Conservation (phyloP, 2,113 vertebrate genomes). For the Oostethus manadensis region DNA sequence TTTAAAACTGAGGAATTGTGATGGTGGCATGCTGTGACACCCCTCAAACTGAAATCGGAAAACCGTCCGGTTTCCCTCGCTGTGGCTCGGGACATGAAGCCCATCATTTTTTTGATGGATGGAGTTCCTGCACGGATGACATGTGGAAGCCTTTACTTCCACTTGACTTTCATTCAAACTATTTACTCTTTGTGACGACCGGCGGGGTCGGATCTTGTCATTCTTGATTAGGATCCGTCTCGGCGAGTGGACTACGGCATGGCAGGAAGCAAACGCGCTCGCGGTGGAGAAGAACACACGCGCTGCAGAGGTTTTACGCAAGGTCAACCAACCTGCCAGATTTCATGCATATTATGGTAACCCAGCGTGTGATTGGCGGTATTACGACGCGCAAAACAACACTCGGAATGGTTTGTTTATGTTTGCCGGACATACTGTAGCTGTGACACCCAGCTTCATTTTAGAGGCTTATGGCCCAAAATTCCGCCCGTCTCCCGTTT, state of each 20-base stretch:
- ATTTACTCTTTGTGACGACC: constrained; percentile 48
- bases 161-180: constrained; percentile 74
- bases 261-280: background rate
- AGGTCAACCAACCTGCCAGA: constrained; percentile 32
- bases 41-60: too few species aligned
- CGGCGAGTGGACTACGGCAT: constrained; percentile 28
- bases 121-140: constrained; percentile 75
- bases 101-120: constrained; percentile 67
- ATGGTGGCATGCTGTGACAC: too few species aligned
- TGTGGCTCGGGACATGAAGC: too few species aligned
- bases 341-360: constrained; percentile 24
- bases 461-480: constrained; percentile 33
- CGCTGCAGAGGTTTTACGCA: constrained; percentile 17
- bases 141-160: constrained; percentile 76
- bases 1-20: too few species aligned
- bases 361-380: constrained; percentile 15
- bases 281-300: constrained; percentile 5
- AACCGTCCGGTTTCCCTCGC: too few species aligned
- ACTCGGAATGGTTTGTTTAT: background rate
- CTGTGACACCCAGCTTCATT: constrained; percentile 24
- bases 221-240: constrained; percentile 47
- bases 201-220: constrained; percentile 42
- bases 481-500: constrained; percentile 53
- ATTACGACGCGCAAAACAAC: constrained; percentile 46
- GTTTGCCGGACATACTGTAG: too few species aligned